Percentiles rank a stretch among this genome's conserved stretches.
Conservation (phyloP, 1,140 invertebrate genomes). For the Pseudoatta argentina region DNA sequence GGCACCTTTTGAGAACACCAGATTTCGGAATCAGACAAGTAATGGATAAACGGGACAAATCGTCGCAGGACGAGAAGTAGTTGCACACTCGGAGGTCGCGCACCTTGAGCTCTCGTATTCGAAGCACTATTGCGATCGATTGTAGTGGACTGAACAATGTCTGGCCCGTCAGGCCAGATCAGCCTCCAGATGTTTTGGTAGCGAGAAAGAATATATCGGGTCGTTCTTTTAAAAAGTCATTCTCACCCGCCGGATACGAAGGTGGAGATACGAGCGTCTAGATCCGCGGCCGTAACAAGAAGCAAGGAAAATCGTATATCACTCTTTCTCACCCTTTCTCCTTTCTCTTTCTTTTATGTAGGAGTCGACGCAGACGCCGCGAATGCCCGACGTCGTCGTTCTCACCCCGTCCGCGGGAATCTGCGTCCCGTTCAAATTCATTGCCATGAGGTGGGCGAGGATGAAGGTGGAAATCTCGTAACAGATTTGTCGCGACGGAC, state of each 20-base stretch:
- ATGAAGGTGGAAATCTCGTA: conserved; percentile 55
- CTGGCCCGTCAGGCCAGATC: not conserved
- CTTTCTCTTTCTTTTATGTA: not conserved
- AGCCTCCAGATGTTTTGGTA: not conserved
- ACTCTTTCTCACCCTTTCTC: not conserved
- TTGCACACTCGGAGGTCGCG: not conserved
- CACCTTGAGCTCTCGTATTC: conserved; percentile 1
- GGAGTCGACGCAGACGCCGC: not conserved
- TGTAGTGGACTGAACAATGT: not conserved
- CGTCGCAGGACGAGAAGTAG: not conserved
- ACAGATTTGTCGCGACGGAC: conserved; percentile 43
- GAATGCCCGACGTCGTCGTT: conserved; percentile 27
- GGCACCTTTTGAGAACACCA: not conserved
- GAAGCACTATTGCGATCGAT: conserved; percentile 37
- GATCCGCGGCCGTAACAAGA: not conserved
- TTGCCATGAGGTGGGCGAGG: conserved; percentile 51
- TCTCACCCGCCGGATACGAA: not conserved
- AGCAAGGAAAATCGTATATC: not conserved
- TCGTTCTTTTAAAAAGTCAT: no score
- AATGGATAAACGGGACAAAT: not conserved
- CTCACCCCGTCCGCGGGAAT: conserved; percentile 39
- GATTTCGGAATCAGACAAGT: not conserved
- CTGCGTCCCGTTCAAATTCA: conserved; percentile 58
- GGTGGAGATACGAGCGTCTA: not conserved
- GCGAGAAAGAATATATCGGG: not conserved